Base-by-base conservation (phyloP, 1,140 invertebrate genomes). In the Agrypnia vestita region DNA sequence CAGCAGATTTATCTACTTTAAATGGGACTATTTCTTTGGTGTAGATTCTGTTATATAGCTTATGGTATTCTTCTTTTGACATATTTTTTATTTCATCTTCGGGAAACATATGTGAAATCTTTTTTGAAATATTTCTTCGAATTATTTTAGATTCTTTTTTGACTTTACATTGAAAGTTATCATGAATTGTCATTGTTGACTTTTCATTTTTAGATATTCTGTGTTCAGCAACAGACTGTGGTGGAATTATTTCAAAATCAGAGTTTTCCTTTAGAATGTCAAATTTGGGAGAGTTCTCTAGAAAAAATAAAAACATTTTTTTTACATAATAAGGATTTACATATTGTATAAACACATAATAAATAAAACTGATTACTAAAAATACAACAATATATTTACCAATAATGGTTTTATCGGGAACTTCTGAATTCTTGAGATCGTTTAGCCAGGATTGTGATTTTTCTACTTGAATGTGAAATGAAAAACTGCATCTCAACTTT, bases 1-100 rank as follows among this genome's bases (percentile, higher is more conserved):
- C 15, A 44, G 73, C 74, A 47, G 77, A 17, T 74, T 82, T 80
- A 47, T 82, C 75, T 69, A 82, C 56, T 78, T 80, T 79, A 47
- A 59, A 82, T 8, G 77, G 80, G 4, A 53, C 25, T 4, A 73
- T 35, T 21, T 73, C 69, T n/a, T 19, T 53, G n/a, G 51, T 47
- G 10, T 73, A 73, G 12, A 53, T 19, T 55, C n/a, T 51, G 25
- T 73, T 73, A 25, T 73, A 73, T 9, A 73, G n/a, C 53, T 55
- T 73, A 21, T 25, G 12, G 21, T 73, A 73, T 73, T 73, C 69
- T 25, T 21, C 25, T 35, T 73, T 73, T 12, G 69, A n/a, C 69
- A 73, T 73, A 13, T 15, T 13, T 35, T 55, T 55, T 1, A 73
- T 73, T 53, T 73, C 49, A 35, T 55, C 51, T 35, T 73, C 25